Evolutionary conservation across 2,113 vertebrate species (phyloP).

Genomic region (Colistium nudipinnis): DNA sequence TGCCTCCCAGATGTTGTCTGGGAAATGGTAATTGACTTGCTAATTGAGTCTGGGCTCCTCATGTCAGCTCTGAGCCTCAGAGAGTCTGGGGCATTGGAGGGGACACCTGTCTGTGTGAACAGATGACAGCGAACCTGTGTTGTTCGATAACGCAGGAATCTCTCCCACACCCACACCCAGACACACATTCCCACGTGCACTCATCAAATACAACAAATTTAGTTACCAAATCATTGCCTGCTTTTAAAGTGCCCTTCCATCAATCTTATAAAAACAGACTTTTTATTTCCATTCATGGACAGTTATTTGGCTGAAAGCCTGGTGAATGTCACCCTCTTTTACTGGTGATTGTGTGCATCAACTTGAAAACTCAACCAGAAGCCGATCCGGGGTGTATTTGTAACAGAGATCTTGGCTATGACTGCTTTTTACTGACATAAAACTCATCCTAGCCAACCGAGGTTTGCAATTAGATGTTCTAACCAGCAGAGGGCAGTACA

Average conservation of each 20-base stretch:
- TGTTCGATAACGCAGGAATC: no score
- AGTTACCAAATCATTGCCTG: background rate
- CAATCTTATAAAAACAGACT: background rate
- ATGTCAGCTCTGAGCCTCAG: constrained; percentile 30
- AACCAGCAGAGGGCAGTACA: constrained; percentile 67
- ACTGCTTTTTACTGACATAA: constrained; percentile 1
- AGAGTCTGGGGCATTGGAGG: constrained; percentile 50
- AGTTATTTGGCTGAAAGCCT: constrained; percentile 29
- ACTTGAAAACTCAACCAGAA: background rate
- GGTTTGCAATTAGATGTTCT: background rate
- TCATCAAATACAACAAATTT: background rate
- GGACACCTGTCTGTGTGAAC: constrained; percentile 57
- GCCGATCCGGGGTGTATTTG: background rate
- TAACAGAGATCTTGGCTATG: background rate
- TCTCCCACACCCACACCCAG: background rate
- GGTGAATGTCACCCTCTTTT: constrained; percentile 48
- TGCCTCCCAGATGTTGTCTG: constrained; percentile 72
- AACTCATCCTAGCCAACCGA: background rate
- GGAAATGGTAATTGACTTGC: constrained; percentile 60
- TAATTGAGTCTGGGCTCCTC: constrained; percentile 61
- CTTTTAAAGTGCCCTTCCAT: background rate
- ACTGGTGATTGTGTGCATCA: constrained; percentile 7
- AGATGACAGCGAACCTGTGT: constrained; percentile 18
- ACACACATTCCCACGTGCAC: background rate
- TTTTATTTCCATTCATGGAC: background rate